phyloP scores from a whole-genome alignment of 2,888 invertebrate species.

The Oegoconia quadripuncta region DNA sequence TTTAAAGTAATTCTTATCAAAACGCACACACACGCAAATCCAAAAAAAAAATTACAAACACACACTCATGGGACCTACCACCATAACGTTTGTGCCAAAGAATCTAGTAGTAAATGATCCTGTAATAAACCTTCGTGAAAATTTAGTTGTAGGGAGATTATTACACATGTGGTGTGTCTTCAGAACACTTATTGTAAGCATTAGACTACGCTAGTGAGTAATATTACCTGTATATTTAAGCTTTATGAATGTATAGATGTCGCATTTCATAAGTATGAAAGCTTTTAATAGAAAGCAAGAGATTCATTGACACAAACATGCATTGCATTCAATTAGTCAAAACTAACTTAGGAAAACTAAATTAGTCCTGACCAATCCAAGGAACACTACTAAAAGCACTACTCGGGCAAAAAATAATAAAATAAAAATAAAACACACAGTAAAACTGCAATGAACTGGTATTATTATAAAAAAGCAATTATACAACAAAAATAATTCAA shows the following conservation, averaged over 20 bases:
- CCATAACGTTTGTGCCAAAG: slow-evolving; percentile 61
- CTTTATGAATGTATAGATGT: too few species aligned
- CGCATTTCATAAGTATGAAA: slow-evolving; percentile 2
- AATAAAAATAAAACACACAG: slow-evolving; percentile 79
- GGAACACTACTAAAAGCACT: slow-evolving; percentile 50
- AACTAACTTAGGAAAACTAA: slow-evolving; percentile 45
- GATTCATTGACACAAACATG: slow-evolving; percentile 68
- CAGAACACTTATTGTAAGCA: too few species aligned
- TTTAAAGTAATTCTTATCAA: slow-evolving; percentile 32
- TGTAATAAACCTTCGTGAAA: too few species aligned
- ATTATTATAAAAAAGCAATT: slow-evolving; percentile 87
- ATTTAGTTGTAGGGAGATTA: too few species aligned
- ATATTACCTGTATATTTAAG: too few species aligned
- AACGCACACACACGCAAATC: slow-evolving; percentile 30
- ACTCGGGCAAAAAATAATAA: slow-evolving; percentile 63
- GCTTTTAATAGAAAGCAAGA: slow-evolving; percentile 4
- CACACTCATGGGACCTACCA: slow-evolving; percentile 52
- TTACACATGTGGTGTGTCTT: too few species aligned
- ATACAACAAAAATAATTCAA: slow-evolving; percentile 87
- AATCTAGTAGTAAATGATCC: too few species aligned
- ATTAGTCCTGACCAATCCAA: slow-evolving; percentile 38
- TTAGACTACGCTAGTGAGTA: too few species aligned
- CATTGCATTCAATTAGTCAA: slow-evolving; percentile 32
- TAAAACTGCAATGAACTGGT: slow-evolving; percentile 86
- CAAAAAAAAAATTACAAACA: slow-evolving; percentile 57